Percentiles rank a stretch among this genome's conserved stretches.
Conservation (phyloP, 2,888 invertebrate genomes). For the Hydroisotoma schaefferi region DNA sequence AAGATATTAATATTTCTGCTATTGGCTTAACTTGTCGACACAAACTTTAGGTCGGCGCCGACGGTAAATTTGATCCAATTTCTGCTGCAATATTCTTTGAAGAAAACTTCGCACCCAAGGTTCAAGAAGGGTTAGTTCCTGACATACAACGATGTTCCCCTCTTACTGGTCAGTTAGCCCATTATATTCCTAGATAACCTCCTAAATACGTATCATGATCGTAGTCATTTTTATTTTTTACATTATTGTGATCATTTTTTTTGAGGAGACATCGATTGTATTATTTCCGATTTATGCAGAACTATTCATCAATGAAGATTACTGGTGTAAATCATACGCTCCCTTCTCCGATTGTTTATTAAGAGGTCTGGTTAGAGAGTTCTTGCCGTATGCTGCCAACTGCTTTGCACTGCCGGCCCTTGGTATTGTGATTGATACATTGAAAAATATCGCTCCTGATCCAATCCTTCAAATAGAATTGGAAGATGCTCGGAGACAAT, state of each 20-base stretch:
- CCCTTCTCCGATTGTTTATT: constrained; percentile 16
- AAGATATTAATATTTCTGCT: not conserved
- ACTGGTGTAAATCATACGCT: constrained; percentile 23
- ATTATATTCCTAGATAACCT: too few relatives aligned
- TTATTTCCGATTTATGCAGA: too few relatives aligned
- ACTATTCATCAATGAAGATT: constrained; percentile 14
- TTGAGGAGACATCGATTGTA: too few relatives aligned
- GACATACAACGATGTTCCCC: constrained; percentile 17
- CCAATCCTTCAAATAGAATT: constrained; percentile 4
- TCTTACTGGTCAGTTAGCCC: constrained; percentile 9
- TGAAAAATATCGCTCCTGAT: constrained; percentile 20
- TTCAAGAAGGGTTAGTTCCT: constrained; percentile 11
- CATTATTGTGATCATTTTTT: too few relatives aligned
- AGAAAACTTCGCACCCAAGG: constrained; percentile 14
- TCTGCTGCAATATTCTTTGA: constrained; percentile 24
- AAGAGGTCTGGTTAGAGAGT: constrained; percentile 9
- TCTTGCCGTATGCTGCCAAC: constrained; percentile 20
- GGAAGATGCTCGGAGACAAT: constrained; percentile 8
- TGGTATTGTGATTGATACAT: constrained; percentile 15
- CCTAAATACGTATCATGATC: too few relatives aligned
- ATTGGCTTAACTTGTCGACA: not conserved
- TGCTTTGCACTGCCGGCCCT: constrained; percentile 13
- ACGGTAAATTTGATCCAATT: constrained; percentile 20
- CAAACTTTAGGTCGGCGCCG: not conserved
- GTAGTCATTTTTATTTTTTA: too few relatives aligned